A percentile compares a stretch with the other conserved stretches of the same genome.
These are phyloP conservation scores for Acholoe squamosa DNA, from an alignment of 2,888 invertebrate genomes.

Conservation along the genomic window DNA sequence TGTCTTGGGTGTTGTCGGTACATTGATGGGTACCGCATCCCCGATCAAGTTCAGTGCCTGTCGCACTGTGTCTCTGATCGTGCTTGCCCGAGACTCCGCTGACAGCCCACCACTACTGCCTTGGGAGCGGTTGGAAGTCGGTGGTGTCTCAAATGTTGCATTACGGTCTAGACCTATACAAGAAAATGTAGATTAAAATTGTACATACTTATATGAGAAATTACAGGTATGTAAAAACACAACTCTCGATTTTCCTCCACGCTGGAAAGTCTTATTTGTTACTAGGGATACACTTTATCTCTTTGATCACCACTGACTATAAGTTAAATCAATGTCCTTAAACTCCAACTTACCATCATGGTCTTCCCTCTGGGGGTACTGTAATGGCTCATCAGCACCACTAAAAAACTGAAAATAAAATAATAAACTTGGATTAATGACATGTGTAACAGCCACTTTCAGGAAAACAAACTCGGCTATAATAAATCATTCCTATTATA, in stretches of 20 bases:
- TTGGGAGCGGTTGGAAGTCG: constrained; percentile 53
- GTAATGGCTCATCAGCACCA: constrained; percentile 90
- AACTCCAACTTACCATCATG: neutral
- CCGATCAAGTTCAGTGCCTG: constrained; percentile 71
- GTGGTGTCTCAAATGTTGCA: constrained; percentile 65
- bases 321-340: neutral
- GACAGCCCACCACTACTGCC: constrained; percentile 36
- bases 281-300: no score
- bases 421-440: no score
- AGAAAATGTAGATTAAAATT: no score
- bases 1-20: constrained; percentile 68
- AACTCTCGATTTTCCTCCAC: no score
- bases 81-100: constrained; percentile 26
- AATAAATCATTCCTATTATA: no score
- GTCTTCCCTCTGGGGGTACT: constrained; percentile 84
- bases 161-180: neutral
- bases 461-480: no score
- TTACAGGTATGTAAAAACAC: no score
- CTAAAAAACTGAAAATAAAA: constrained; percentile 87
- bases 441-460: no score
- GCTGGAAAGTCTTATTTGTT: no score
- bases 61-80: constrained; percentile 75
- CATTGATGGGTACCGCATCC: constrained; percentile 70
- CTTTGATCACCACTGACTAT: no score
- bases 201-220: no score